A percentile compares a stretch with the other conserved stretches of the same genome.
Conservation (phyloP, 2,888 invertebrate species). For the Caenorhabditis sulstoni region DNA sequence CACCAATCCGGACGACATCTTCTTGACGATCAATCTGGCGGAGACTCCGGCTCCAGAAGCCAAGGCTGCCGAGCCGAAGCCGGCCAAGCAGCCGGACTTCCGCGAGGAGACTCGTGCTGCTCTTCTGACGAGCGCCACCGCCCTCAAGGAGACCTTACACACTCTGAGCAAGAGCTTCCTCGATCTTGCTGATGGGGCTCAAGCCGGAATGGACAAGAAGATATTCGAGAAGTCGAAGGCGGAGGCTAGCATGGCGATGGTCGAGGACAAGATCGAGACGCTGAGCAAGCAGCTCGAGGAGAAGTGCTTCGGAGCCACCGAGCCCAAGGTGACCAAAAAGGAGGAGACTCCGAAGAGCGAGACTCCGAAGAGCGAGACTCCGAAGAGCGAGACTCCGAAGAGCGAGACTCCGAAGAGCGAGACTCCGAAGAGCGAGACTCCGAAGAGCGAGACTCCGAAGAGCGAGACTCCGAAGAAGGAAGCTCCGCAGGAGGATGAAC, state of each 20-base stretch:
- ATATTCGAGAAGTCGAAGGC: conserved; percentile 24
- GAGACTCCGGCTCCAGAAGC: not conserved
- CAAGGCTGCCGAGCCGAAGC: not conserved
- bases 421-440: not conserved
- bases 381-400: not conserved
- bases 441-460: not conserved
- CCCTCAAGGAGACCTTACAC: conserved; percentile 32
- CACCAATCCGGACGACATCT: not conserved
- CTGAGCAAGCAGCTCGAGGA: conserved; percentile 20
- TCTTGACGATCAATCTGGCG: not conserved
- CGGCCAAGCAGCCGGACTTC: conserved; percentile 2
- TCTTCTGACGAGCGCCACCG: conserved; percentile 9
- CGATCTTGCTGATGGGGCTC: conserved; percentile 43
- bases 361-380: not conserved
- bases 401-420: not conserved
- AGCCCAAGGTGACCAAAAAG: not conserved
- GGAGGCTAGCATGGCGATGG: conserved; percentile 30
- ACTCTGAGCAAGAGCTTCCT: conserved; percentile 39
- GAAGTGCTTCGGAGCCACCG: conserved; percentile 3
- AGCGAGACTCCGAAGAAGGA: not conserved
- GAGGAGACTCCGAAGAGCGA: not conserved
- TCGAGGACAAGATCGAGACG: conserved; percentile 32
- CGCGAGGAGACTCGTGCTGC: conserved; percentile 32
- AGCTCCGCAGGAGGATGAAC: no score
- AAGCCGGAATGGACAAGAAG: conserved; percentile 26